Evolutionary conservation across 2,797 vertebrate genomes (phyloP), one percentile per base, ranked within the genome.

Genomic region (Muscicapa comitata): DNA sequence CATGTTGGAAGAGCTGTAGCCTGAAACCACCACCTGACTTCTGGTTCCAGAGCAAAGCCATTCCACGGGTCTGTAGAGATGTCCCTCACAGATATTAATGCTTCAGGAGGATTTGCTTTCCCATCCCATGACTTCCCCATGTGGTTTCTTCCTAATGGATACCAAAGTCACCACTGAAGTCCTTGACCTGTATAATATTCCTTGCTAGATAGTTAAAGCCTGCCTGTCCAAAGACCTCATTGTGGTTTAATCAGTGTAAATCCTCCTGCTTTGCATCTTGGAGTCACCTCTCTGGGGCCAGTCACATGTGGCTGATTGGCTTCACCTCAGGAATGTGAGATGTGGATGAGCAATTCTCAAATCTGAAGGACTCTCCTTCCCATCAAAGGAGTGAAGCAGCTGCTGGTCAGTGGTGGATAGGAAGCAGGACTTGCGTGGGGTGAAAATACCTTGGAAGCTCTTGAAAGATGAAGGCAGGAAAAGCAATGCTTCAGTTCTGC

Each of bases 81-180:
- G 33, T 43, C 17, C 38, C 48, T 89, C 28, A 25, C 0, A 1
- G 19, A 11, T 55, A 18, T 17, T 73, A 40, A 35, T 62, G 61
- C 63, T 83, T 88, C 79, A 72, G 82, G 29, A 83, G 48, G 19
- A 73, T 74, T 92, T 80, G n/a, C 23, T 68, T 80, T 91, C 26
- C 29, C 40, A n/a, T 87, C 43, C 31, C 4, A 0, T 82, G 51
- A 55, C 43, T 75, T 50, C 43, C 35, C 5, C 1, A 0, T 5
- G 33, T 68, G 40, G 35, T 71, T 94, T 88, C 7, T 9, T 86
- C 53, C 29, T 28, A 37, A 76, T 55, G 68, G 40, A 55, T 71
- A 16, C 43, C 42, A 23, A 77, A 71, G 57, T 57, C 26, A 72
- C 42, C 58, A 62, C 26, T 58, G 58, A 78, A 78, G 31, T 61